These are phyloP conservation scores for Crocidura indochinensis DNA, from an alignment of 2,797 vertebrate genomes.

Conservation along the genomic window DNA sequence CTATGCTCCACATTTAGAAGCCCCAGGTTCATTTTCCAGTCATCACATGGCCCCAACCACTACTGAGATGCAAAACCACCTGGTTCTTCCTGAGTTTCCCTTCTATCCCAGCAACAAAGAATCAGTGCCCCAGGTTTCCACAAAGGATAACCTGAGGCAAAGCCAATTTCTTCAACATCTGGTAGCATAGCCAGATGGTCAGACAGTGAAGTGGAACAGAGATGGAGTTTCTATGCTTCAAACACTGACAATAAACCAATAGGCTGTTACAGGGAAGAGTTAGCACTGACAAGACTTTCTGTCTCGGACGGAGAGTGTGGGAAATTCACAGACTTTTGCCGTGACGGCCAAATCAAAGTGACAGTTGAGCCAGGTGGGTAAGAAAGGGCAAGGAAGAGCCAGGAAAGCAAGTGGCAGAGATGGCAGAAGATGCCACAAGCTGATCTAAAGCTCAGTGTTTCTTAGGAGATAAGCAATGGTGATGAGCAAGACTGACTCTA, in stretches of 20 bases:
- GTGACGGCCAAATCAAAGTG: slow-evolving; percentile 63
- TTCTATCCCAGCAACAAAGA: no score
- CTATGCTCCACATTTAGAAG: no score
- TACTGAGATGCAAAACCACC: no score
- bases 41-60: no score
- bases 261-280: slow-evolving; percentile 59
- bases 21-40: no score
- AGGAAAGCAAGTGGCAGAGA: slow-evolving; percentile 31
- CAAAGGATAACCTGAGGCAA: slow-evolving; percentile 60
- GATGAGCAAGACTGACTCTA: neutral
- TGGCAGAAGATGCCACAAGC: slow-evolving; percentile 13
- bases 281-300: neutral
- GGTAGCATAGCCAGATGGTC: slow-evolving; percentile 63
- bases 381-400: neutral
- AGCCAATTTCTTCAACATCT: slow-evolving; percentile 60
- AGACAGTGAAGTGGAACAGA: slow-evolving; percentile 78
- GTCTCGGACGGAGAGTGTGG: slow-evolving; percentile 19
- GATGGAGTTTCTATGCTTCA: slow-evolving; percentile 31
- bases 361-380: slow-evolving; percentile 17
- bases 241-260: slow-evolving; percentile 30
- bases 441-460: slow-evolving; percentile 39
- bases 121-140: slow-evolving; percentile 46
- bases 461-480: neutral
- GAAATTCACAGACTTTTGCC: slow-evolving; percentile 38
- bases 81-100: no score